These are phyloP conservation scores for Vanessa cardui DNA, from an alignment of 2,888 invertebrate species.

Conservation along the genomic window DNA sequence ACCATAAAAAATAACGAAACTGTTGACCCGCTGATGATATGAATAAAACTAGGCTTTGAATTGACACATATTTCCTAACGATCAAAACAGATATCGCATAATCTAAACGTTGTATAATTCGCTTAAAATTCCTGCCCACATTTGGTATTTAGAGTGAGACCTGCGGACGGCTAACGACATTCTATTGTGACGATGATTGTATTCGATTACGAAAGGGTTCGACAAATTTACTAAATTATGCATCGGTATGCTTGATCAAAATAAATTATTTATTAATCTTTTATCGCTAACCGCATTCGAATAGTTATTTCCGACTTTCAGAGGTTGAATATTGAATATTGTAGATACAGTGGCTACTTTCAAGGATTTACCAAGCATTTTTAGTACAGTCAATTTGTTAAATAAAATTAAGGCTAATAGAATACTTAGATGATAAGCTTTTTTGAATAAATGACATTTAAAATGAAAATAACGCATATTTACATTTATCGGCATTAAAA, in stretches of 20 bases:
- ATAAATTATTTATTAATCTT: slow-evolving; percentile 34
- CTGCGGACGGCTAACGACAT: slow-evolving; percentile 47
- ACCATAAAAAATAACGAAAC: too few species aligned
- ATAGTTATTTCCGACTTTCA: slow-evolving; percentile 8
- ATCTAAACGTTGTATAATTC: slow-evolving; percentile 33
- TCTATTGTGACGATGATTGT: slow-evolving; percentile 49
- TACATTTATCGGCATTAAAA: background rate
- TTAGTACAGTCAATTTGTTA: slow-evolving; percentile 1
- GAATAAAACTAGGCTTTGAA: background rate
- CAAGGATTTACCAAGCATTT: slow-evolving; percentile 9
- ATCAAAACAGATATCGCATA: slow-evolving; percentile 23
- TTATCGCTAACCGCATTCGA: slow-evolving; percentile 24
- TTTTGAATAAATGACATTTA: background rate
- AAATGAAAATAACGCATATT: background rate
- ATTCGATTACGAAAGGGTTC: slow-evolving; percentile 44
- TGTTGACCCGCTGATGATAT: too few species aligned
- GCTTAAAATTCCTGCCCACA: slow-evolving; percentile 51
- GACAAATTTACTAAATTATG: slow-evolving; percentile 45
- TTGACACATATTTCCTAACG: slow-evolving; percentile 10
- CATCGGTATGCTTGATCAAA: slow-evolving; percentile 26
- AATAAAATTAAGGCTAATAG: slow-evolving; percentile 9
- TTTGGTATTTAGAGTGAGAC: slow-evolving; percentile 49
- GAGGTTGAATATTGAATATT: background rate
- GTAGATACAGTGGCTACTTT: background rate
- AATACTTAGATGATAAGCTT: background rate